Evolutionary conservation across 1,140 invertebrate genomes (phyloP).

Genomic region (Bombus fervidus): DNA sequence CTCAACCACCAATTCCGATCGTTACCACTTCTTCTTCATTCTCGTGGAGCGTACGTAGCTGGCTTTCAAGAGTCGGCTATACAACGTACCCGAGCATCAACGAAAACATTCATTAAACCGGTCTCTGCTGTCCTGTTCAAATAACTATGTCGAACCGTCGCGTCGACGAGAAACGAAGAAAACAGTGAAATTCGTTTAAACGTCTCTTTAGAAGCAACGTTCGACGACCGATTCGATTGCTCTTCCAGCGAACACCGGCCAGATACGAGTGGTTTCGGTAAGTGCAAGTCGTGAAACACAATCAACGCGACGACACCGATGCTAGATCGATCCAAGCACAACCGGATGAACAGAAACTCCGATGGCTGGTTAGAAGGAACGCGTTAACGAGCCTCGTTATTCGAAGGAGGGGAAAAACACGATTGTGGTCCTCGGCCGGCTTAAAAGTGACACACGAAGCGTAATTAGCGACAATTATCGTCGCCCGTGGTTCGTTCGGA

Average conservation of each 20-base stretch:
- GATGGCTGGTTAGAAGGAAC: slow-evolving; percentile 35
- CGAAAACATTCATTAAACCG: slow-evolving; percentile 40
- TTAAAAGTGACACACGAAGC: slow-evolving; percentile 53
- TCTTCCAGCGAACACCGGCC: background rate
- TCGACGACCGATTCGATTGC: slow-evolving; percentile 18
- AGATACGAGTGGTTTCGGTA: slow-evolving; percentile 25
- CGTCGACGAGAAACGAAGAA: slow-evolving; percentile 16
- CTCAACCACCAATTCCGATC: background rate
- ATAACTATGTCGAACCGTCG: slow-evolving; percentile 4
- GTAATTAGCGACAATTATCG: slow-evolving; percentile 65
- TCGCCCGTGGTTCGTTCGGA: background rate
- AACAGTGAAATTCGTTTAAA: slow-evolving; percentile 38
- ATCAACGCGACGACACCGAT: slow-evolving; percentile 38
- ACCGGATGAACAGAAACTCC: background rate
- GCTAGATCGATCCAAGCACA: slow-evolving; percentile 15
- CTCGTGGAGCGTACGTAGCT: background rate
- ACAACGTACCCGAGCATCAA: background rate
- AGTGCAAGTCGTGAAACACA: slow-evolving; percentile 34
- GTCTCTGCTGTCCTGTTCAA: slow-evolving; percentile 7
- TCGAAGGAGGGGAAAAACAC: slow-evolving; percentile 31
- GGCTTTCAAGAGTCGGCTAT: background rate
- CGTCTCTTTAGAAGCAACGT: slow-evolving; percentile 10
- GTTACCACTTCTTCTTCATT: background rate
- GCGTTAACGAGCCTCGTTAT: slow-evolving; percentile 26
- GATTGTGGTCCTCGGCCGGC: background rate